Evolutionary conservation across 2,113 vertebrate species (phyloP), one percentile per base, ranked within the genome.

Genomic region (Neomonachus schauinslandi): DNA sequence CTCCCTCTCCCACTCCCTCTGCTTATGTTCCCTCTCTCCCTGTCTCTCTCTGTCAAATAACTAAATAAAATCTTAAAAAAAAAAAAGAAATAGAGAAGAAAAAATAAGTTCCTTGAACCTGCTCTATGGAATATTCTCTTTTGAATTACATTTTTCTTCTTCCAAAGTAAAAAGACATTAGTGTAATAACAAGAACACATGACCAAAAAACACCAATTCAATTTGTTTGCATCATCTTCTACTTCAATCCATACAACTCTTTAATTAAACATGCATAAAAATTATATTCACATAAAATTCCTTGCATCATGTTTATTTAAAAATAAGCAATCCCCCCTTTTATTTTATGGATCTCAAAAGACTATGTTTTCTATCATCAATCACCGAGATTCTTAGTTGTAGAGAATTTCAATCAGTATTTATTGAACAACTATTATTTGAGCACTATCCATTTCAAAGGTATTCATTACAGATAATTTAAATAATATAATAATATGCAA

Each of bases 91-190:
- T 55, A 57, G 46, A 76, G 39, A 81, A 81, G 9, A 69, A 96
- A 92, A 96, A 89, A 87, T 61, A 87, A 96, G 85, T 81, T 90
- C 7, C 0, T 82, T 83, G 31, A 96, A 55, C 5, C 69, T 94
- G 55, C 39, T 76, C 26, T 98, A 83, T 36, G 85, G 24, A 33
- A 90, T 93, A 28, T 82, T 2, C 16, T 95, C 77, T 94, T 96
- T 97, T 79, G 55, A 59, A 84, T 79, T 95, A 2, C 0, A 1
- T 85, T 16, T 51, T 31, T 72, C 16, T 76, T 51, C 0, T 46
- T 90, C 79, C 74, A 71, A 92, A 13, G 0, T 33, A 96, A 98
- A 89, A 79, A 2, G 22, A 97, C 94, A 91, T 67, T 84, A 95
- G 2, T 7, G 14, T 93, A 97, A 98, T 63, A 92, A 76, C 13